Evolutionary conservation across 2,888 invertebrate genomes (phyloP), one percentile per base, ranked within the genome.

Genomic region (Leptopilina syphax): DNA sequence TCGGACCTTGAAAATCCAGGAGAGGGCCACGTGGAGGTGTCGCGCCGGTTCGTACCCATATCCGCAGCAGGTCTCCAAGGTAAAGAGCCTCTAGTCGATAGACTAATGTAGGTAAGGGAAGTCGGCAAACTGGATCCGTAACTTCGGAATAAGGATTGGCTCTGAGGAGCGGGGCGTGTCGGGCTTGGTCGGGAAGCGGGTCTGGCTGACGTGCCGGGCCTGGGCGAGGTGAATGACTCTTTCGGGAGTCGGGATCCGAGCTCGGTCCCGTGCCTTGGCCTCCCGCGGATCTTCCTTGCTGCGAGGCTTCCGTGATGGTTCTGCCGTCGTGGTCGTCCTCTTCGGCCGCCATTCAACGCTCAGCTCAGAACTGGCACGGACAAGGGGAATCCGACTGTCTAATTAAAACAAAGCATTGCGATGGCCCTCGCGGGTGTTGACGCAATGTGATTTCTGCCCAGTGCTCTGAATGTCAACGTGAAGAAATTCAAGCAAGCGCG

Each of bases 111-210:
- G 94, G 93, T 94, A 94, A 94, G 94, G 93, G 94, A 94, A 94
- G 94, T 94, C 94, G 94, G 94, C 94, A 95, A 95, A 94, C 93
- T 94, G 92, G 94, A 94, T 93, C 93, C 93, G 93, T 93, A 93
- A 93, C 93, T 93, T 94, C 94, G 94, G 94, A 93, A 95, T 92
- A 95, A 95, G 94, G 94, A 95, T 95, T 95, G 95, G 94, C 94
- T 95, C 94, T 95, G 94, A 94, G 94, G 94, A 93, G 93, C 93
- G 94, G 93, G 94, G 92, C 92, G 92, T 89, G 93, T 93, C 92
- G 93, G 93, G 93, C 93, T 93, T 92, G 93, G 92, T 93, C 91
- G 92, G 92, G 92, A 92, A 92, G 92, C 81, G 87, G 85, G 85
- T 85, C 82, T 76, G 76, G 76, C 76, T 60, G 76, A 57, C 76